A percentile compares a stretch with the other conserved stretches of the same genome.
Conservation (phyloP, 2,113 vertebrate species). For the Canis aureus region DNA sequence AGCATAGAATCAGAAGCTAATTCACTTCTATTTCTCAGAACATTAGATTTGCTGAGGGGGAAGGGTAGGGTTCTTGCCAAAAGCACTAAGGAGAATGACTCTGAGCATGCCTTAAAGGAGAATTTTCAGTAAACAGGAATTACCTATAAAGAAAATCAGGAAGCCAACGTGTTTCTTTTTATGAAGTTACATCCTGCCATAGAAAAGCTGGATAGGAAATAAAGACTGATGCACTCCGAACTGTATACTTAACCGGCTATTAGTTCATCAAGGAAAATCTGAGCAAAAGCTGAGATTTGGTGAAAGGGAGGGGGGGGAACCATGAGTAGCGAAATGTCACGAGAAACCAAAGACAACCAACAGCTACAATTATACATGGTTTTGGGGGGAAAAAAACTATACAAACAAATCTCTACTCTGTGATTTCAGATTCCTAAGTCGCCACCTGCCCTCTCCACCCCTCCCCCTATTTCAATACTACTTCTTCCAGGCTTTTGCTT, state of each 20-base stretch:
- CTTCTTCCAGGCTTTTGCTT: background rate
- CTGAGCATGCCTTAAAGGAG: slow-evolving; percentile 63
- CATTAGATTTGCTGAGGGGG: background rate
- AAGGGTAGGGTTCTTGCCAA: slow-evolving; percentile 53
- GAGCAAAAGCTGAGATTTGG: slow-evolving; percentile 68
- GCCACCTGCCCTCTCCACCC: background rate
- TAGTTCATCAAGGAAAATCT: slow-evolving; percentile 76
- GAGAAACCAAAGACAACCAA: slow-evolving; percentile 56
- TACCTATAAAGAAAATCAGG: slow-evolving; percentile 83
- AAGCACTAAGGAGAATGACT: slow-evolving; percentile 68
- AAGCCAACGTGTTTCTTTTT: slow-evolving; percentile 82
- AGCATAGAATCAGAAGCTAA: slow-evolving; percentile 33
- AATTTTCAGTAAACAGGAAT: slow-evolving; percentile 82
- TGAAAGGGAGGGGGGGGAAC: background rate
- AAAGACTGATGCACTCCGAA: slow-evolving; percentile 70
- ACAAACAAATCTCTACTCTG: slow-evolving; percentile 28
- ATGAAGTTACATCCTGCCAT: slow-evolving; percentile 82
- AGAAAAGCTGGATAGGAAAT: slow-evolving; percentile 80
- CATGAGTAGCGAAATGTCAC: background rate
- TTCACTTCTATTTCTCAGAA: slow-evolving; percentile 62
- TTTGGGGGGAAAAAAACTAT: background rate
- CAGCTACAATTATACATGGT: slow-evolving; percentile 55
- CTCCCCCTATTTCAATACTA: background rate
- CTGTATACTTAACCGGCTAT: slow-evolving; percentile 29
- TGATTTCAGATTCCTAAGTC: slow-evolving; percentile 43